A percentile compares a stretch with the other conserved stretches of the same genome.
phyloP scores from a whole-genome alignment of 2,113 vertebrate species.

The Danionella cerebrum region DNA sequence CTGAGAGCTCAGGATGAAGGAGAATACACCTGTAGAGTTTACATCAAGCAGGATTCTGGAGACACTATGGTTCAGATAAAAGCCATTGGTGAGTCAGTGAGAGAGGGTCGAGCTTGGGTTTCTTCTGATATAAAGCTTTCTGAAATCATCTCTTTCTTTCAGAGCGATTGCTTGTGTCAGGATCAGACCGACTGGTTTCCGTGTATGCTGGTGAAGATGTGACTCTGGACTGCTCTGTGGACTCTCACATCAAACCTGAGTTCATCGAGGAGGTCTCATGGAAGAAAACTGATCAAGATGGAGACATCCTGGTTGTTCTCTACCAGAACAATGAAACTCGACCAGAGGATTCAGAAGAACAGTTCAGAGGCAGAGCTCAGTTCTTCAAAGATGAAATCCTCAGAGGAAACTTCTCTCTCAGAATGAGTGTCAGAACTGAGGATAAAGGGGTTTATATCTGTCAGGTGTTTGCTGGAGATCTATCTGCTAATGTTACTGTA shows the following conservation, averaged over 20 bases:
- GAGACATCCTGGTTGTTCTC: conserved; percentile 7
- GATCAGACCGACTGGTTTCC: background rate
- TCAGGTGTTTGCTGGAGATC: background rate
- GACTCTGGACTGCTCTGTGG: conserved; percentile 31
- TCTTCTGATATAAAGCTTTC: background rate
- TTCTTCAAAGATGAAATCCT: conserved; percentile 31
- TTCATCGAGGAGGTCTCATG: conserved; percentile 25
- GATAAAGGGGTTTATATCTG: conserved; percentile 31
- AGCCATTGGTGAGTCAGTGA: background rate
- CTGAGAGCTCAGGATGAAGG: background rate
- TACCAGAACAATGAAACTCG: background rate
- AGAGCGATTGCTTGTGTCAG: background rate
- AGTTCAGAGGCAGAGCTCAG: conserved; percentile 8
- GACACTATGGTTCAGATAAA: conserved; percentile 3
- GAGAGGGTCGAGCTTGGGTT: no score
- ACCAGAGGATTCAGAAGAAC: conserved; percentile 1
- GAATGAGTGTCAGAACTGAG: background rate
- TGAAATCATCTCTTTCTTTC: background rate
- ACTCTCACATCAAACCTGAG: conserved; percentile 12
- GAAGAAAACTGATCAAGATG: conserved; percentile 3
- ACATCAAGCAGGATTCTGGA: background rate
- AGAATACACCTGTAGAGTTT: background rate
- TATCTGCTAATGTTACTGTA: background rate
- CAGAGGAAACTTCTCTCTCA: conserved; percentile 36
- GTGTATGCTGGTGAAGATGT: conserved; percentile 16